Evolutionary conservation across 2,113 vertebrate genomes (phyloP).

Genomic region (Puntigrus tetrazona): DNA sequence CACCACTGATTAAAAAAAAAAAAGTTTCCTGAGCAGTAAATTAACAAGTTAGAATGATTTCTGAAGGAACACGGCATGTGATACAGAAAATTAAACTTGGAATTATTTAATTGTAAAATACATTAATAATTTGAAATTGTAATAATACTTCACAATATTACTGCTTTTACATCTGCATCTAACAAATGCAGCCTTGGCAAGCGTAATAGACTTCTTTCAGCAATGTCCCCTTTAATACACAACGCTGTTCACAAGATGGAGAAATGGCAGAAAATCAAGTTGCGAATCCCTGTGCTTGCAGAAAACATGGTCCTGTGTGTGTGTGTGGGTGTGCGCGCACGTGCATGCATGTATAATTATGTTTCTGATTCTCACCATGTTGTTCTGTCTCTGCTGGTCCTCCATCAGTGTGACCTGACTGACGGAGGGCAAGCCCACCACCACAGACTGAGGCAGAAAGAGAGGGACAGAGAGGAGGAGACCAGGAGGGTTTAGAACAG

Average conservation of each 20-base stretch:
- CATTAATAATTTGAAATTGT: no score
- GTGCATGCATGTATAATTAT: slow-evolving; percentile 3
- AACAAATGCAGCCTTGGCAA: background rate
- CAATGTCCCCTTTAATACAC: background rate
- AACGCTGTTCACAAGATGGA: background rate
- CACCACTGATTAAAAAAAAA: background rate
- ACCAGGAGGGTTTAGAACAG: slow-evolving; percentile 53
- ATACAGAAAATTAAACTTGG: no score
- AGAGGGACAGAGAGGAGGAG: slow-evolving; percentile 28
- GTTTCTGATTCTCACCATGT: slow-evolving; percentile 79
- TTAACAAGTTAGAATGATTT: no score
- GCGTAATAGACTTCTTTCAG: background rate
- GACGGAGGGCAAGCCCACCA: slow-evolving; percentile 78
- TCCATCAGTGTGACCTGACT: slow-evolving; percentile 86
- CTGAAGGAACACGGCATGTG: no score
- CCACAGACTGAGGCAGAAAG: slow-evolving; percentile 74
- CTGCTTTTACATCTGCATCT: background rate
- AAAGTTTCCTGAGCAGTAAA: background rate
- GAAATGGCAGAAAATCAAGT: slow-evolving; percentile 8
- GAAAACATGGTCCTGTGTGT: background rate
- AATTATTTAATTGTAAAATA: no score
- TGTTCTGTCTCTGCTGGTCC: slow-evolving; percentile 86
- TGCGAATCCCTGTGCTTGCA: background rate
- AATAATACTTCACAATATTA: background rate
- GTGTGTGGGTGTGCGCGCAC: no score